These are phyloP conservation scores for Pimpla rufipes DNA, from an alignment of 2,888 invertebrate species.

Conservation along the genomic window DNA sequence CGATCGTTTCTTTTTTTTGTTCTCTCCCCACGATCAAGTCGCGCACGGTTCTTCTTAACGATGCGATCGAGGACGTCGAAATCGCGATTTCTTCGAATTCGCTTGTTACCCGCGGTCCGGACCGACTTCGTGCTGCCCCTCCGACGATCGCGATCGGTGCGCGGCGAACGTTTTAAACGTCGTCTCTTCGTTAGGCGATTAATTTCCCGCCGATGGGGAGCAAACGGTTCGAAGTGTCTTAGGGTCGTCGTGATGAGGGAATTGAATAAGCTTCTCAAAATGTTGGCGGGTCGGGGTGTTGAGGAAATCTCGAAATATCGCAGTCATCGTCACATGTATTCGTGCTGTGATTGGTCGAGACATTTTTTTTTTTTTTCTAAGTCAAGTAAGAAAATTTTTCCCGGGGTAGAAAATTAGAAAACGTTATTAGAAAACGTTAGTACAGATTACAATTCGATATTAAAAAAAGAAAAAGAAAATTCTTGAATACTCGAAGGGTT, in stretches of 20 bases:
- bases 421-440: too few species aligned
- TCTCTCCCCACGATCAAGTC: slow-evolving; percentile 31
- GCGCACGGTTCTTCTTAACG: slow-evolving; percentile 74
- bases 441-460: too few species aligned
- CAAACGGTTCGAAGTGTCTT: background rate
- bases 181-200: slow-evolving; percentile 52
- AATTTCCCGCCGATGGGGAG: background rate
- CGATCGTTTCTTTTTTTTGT: slow-evolving; percentile 52
- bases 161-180: slow-evolving; percentile 24
- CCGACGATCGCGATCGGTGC: slow-evolving; percentile 51
- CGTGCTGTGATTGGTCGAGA: too few species aligned
- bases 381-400: too few species aligned
- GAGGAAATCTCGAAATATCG: too few species aligned
- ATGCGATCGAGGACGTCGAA: slow-evolving; percentile 70
- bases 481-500: too few species aligned
- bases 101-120: slow-evolving; percentile 21
- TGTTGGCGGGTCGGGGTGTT: too few species aligned
- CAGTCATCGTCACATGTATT: background rate
- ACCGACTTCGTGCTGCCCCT: background rate
- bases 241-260: background rate
- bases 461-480: too few species aligned
- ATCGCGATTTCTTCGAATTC: slow-evolving; percentile 74
- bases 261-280: too few species aligned
- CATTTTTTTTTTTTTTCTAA: too few species aligned
- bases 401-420: too few species aligned